These are phyloP conservation scores for Anas platyrhynchos DNA, from an alignment of 2,113 vertebrate species.

Conservation along the genomic window DNA sequence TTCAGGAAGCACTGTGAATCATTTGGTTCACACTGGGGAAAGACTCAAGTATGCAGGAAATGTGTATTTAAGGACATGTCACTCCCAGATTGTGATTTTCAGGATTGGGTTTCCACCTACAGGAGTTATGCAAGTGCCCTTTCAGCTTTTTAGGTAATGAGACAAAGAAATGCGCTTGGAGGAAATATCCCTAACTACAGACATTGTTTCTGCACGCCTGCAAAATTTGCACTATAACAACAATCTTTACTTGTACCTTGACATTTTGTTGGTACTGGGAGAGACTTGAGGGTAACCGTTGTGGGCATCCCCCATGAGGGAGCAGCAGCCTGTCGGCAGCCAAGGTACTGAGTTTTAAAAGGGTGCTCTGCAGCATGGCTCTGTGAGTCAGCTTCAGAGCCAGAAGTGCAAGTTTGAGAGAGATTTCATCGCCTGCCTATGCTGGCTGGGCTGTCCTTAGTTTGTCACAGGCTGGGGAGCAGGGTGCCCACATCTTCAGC, in stretches of 20 bases:
- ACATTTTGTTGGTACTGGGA: background rate
- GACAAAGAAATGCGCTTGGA: background rate
- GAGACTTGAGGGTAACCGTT: background rate
- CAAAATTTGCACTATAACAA: background rate
- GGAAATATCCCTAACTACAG: background rate
- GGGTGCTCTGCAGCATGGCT: background rate
- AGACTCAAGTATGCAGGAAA: background rate
- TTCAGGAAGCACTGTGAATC: background rate
- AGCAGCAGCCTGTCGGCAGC: background rate
- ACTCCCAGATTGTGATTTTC: background rate
- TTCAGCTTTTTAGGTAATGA: background rate
- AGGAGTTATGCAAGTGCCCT: background rate
- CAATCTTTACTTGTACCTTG: background rate
- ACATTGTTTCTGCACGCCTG: background rate
- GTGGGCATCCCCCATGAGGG: fast-evolving
- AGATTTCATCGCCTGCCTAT: fast-evolving
- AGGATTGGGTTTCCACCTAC: background rate
- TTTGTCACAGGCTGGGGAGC: background rate
- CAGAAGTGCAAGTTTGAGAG: background rate
- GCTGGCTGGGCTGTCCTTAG: background rate
- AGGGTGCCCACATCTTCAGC: background rate
- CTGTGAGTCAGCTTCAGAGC: background rate
- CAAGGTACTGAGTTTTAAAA: fast-evolving
- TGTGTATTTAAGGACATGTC: background rate
- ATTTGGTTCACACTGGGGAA: fast-evolving